These are phyloP conservation scores for Neodiprion lecontei DNA, from an alignment of 1,140 invertebrate genomes.

Conservation along the genomic window DNA sequence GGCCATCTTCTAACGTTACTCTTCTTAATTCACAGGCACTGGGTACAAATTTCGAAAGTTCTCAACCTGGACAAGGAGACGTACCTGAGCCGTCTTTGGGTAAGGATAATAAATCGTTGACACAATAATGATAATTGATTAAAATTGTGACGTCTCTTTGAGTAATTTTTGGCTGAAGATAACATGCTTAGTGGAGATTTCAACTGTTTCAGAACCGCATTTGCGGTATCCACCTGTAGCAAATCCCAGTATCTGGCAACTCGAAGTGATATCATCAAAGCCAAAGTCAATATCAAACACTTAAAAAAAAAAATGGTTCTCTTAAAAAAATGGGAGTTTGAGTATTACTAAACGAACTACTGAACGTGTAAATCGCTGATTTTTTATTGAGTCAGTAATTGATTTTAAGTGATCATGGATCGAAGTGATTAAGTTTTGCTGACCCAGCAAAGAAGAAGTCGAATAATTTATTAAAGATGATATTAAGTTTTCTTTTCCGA, in stretches of 20 bases:
- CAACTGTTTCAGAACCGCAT: conserved; percentile 43
- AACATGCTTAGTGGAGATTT: neutral
- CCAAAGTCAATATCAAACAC: conserved; percentile 36
- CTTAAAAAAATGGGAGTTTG: neutral
- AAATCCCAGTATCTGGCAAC: conserved; percentile 34
- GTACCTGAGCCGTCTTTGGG: neutral
- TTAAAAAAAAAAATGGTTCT: neutral
- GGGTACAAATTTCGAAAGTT: neutral
- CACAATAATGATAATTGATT: neutral
- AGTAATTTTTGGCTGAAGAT: neutral
- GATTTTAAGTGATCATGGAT: no score
- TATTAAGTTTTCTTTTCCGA: no score
- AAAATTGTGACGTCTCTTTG: neutral
- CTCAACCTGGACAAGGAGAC: neutral
- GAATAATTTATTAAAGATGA: no score
- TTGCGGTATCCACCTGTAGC: conserved; percentile 45
- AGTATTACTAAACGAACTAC: neutral
- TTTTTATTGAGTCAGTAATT: neutral
- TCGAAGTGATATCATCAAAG: conserved; percentile 40
- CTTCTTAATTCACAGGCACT: no score
- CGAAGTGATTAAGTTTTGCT: no score
- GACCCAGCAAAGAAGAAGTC: no score
- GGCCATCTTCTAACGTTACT: no score
- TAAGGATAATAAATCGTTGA: conserved; percentile 14
- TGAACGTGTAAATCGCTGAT: neutral